phyloP scores from a whole-genome alignment of 2,797 vertebrate species.

The Alectoris magna region DNA sequence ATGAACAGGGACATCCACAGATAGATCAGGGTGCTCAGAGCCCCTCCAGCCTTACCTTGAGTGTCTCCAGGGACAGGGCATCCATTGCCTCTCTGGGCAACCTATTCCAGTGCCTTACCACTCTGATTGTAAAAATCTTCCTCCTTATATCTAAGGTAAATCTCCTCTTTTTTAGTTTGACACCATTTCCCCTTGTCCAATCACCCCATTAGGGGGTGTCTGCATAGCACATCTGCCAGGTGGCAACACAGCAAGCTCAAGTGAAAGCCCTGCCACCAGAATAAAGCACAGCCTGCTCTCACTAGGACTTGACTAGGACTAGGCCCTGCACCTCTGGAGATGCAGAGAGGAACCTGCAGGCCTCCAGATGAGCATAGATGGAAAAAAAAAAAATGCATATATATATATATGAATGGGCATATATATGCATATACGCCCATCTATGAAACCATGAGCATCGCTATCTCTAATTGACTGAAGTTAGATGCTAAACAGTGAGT shows the following conservation, averaged over 20 bases:
- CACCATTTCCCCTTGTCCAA: no score
- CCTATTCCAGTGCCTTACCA: no score
- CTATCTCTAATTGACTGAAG: neutral
- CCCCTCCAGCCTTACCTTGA: no score
- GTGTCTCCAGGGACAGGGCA: no score
- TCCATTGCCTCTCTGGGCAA: no score
- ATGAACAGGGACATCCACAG: no score
- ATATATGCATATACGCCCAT: neutral
- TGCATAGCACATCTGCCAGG: neutral
- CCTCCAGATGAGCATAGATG: accelerated
- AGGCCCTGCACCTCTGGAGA: neutral
- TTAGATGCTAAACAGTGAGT: neutral
- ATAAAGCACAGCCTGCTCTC: neutral
- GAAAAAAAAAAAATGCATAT: neutral
- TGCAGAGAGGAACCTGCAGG: neutral
- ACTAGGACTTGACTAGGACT: neutral
- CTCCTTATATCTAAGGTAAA: no score
- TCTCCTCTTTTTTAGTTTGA: no score
- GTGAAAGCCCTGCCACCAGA: neutral
- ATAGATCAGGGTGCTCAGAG: no score
- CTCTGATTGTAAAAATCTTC: no score
- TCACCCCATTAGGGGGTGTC: neutral
- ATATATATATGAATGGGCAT: no score
- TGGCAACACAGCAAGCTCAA: neutral
- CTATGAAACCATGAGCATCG: neutral